These are phyloP conservation scores for Lophius piscatorius DNA, from an alignment of 2,113 vertebrate species.

Conservation along the genomic window DNA sequence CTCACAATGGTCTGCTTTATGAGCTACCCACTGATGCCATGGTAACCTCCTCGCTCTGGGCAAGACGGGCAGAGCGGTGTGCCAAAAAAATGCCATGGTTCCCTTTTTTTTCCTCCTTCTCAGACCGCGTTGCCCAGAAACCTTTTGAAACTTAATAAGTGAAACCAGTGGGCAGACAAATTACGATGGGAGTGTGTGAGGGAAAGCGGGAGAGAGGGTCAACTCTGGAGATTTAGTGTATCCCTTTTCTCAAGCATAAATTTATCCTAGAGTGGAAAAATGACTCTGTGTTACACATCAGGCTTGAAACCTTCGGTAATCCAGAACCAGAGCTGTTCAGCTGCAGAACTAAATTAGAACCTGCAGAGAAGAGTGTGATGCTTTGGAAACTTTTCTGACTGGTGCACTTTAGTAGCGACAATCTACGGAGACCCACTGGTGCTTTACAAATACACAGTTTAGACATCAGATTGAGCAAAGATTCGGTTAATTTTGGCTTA, in stretches of 20 bases:
- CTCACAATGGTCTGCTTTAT: constrained; percentile 86
- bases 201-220: constrained; percentile 31
- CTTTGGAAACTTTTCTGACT: constrained; percentile 14
- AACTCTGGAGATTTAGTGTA: constrained; percentile 63
- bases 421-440: too few species aligned
- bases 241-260: constrained; percentile 65
- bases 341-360: background rate
- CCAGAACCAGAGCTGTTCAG: background rate
- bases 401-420: constrained; percentile 8
- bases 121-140: constrained; percentile 83
- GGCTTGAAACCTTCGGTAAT: constrained; percentile 5
- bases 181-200: constrained; percentile 62
- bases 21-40: constrained; percentile 85
- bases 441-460: too few species aligned
- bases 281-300: constrained; percentile 24
- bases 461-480: too few species aligned
- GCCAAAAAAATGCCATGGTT: constrained; percentile 84
- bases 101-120: constrained; percentile 62
- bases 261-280: constrained; percentile 55
- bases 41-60: constrained; percentile 85
- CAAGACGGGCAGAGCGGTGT: constrained; percentile 74
- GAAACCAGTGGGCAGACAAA: constrained; percentile 82
- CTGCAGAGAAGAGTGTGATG: background rate
- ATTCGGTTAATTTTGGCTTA: too few species aligned
- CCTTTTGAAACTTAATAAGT: constrained; percentile 86